Evolutionary conservation across 2,113 vertebrate genomes (phyloP).

Genomic region (Equus quagga): DNA sequence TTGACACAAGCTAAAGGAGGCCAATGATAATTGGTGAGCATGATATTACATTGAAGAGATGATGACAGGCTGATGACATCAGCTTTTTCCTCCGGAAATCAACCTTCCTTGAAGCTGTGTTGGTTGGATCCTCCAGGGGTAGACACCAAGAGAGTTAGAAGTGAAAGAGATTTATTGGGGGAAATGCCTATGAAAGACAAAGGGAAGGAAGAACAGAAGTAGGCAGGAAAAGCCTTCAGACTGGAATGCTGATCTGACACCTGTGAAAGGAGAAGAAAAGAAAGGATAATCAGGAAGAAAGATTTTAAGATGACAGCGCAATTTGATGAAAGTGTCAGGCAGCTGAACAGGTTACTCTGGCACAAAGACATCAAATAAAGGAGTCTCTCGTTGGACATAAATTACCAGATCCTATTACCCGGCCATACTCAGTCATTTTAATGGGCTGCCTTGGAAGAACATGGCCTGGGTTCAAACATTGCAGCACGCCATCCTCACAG

Average conservation of each 20-base stretch:
- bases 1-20: neutral
- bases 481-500: neutral
- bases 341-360: neutral
- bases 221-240: neutral
- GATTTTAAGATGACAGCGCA: neutral
- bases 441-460: neutral
- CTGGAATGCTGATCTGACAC: neutral
- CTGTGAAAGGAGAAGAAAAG: neutral
- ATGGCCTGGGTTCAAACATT: neutral
- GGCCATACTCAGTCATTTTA: neutral
- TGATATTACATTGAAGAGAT: fast-evolving
- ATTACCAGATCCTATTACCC: neutral
- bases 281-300: neutral
- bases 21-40: neutral
- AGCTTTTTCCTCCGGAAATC: neutral
- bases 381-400: neutral
- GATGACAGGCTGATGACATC: too few relatives aligned
- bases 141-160: neutral
- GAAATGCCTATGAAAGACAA: neutral
- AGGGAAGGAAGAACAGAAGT: neutral
- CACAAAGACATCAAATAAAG: neutral
- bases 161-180: neutral
- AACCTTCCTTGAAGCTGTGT: neutral
- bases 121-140: neutral
- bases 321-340: neutral